Evolutionary conservation across 1,140 invertebrate species (phyloP).

Genomic region (Leucophenga varia): DNA sequence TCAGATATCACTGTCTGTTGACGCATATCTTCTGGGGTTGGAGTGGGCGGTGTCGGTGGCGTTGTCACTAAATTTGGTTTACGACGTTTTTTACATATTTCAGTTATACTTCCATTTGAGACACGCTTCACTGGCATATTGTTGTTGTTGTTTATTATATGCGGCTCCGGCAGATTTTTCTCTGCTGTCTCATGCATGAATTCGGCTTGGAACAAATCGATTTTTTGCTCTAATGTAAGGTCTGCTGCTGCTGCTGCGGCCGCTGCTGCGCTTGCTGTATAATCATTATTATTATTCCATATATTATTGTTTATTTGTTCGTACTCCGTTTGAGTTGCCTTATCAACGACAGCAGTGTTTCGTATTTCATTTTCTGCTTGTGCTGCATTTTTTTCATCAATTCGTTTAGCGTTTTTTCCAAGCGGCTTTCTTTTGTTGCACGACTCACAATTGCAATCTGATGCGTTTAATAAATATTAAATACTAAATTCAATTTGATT

Average conservation of each 20-base stretch:
- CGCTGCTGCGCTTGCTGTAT: conserved; percentile 1
- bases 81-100: too few relatives aligned
- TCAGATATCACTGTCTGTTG: too few relatives aligned
- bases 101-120: too few relatives aligned
- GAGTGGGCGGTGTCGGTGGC: neutral
- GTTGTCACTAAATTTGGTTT: neutral
- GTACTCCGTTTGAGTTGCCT: neutral
- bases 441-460: conserved; percentile 37
- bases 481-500: neutral
- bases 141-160: too few relatives aligned
- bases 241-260: conserved; percentile 7
- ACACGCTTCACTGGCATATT: too few relatives aligned
- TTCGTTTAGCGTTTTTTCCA: conserved; percentile 30
- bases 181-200: too few relatives aligned
- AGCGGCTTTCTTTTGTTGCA: conserved; percentile 29
- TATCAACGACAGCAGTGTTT: conserved; percentile 20
- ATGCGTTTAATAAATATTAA: neutral
- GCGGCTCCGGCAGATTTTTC: too few relatives aligned
- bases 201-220: conserved; percentile 42
- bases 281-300: conserved; percentile 5
- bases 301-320: conserved; percentile 19
- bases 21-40: neutral
- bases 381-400: conserved; percentile 33
- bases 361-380: conserved; percentile 4
- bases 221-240: conserved; percentile 34